A percentile compares a stretch with the other conserved stretches of the same genome.
phyloP scores from a whole-genome alignment of 2,797 vertebrate species.

The Valencia hispanica region DNA sequence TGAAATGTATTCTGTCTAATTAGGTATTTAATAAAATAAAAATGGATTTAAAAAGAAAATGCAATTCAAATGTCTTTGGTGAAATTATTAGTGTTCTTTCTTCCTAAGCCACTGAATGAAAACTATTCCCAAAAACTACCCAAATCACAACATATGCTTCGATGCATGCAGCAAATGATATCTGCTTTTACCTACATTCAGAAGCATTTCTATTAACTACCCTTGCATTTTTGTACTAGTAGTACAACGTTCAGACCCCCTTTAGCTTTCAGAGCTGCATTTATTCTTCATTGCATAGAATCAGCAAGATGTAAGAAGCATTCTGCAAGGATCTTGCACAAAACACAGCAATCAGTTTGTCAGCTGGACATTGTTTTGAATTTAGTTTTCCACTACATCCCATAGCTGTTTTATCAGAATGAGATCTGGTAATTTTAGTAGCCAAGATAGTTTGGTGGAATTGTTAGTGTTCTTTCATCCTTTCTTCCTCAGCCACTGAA shows the following conservation, averaged over 20 bases:
- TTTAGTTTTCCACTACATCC: not conserved
- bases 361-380: not conserved
- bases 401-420: not conserved
- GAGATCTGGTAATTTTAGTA: not conserved
- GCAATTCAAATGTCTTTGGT: not conserved
- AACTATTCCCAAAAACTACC: not conserved
- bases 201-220: not conserved
- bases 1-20: not conserved
- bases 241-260: not conserved
- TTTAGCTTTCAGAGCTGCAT: not conserved
- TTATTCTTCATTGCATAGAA: not conserved
- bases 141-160: not conserved
- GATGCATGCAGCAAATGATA: not conserved
- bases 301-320: not conserved
- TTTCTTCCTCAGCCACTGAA: no score
- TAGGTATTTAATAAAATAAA: not conserved
- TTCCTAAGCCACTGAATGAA: not conserved
- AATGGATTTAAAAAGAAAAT: not conserved
- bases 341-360: not conserved
- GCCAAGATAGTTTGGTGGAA: not conserved
- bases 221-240: not conserved
- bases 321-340: not conserved
- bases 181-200: not conserved
- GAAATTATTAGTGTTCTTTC: no score
- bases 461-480: no score